A percentile compares a stretch with the other conserved stretches of the same genome.
These are phyloP conservation scores for Zaprionus inermis DNA, from an alignment of 1,140 invertebrate species.

Conservation along the genomic window DNA sequence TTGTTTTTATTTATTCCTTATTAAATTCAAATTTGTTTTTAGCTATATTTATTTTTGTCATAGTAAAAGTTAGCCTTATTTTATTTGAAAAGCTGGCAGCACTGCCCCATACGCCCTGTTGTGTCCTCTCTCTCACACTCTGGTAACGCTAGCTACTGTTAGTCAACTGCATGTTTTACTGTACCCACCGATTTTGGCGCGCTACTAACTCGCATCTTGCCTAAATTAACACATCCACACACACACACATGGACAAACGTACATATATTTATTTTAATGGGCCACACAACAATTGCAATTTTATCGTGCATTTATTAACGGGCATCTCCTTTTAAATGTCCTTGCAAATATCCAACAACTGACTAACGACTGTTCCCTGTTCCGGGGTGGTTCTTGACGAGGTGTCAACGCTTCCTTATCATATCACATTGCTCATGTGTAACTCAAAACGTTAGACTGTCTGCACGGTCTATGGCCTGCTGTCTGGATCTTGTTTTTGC, in stretches of 20 bases:
- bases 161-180: slow-evolving; percentile 23
- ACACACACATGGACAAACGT: neutral
- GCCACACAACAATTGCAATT: neutral
- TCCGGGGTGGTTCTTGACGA: slow-evolving; percentile 46
- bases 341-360: neutral
- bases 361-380: slow-evolving; percentile 12
- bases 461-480: slow-evolving; percentile 31
- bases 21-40: neutral
- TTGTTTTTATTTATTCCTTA: neutral
- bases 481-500: slow-evolving; percentile 33
- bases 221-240: slow-evolving; percentile 10
- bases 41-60: neutral
- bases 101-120: slow-evolving; percentile 1
- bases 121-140: slow-evolving; percentile 4
- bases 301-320: neutral
- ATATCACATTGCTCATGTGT: slow-evolving; percentile 52
- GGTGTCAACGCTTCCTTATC: slow-evolving; percentile 41
- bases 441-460: slow-evolving; percentile 57
- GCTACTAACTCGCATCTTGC: slow-evolving; percentile 13
- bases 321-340: slow-evolving; percentile 16
- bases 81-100: neutral
- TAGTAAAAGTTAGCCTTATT: neutral
- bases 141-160: neutral
- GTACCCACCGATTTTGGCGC: slow-evolving; percentile 42
- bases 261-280: neutral